Evolutionary conservation across 2,888 invertebrate species (phyloP).

Genomic region (Archips xylosteana): DNA sequence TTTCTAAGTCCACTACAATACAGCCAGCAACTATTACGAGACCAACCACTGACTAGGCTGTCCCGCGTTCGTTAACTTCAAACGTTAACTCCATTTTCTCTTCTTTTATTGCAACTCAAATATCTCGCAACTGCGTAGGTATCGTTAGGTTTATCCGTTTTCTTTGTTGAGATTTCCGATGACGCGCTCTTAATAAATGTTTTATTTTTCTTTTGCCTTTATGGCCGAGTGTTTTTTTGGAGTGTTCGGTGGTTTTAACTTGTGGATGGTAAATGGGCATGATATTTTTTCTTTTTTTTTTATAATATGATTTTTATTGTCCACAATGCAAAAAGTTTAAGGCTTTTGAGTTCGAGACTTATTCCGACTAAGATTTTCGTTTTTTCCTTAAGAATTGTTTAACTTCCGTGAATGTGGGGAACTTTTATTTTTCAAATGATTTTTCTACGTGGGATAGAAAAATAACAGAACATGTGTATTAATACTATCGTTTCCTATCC

Average conservation of each 20-base stretch:
- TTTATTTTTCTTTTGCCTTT: slow-evolving; percentile 35
- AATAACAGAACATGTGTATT: neutral
- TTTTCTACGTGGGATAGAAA: neutral
- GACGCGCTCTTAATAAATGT: slow-evolving; percentile 26
- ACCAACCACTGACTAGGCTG: slow-evolving; percentile 26
- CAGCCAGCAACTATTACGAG: slow-evolving; percentile 23
- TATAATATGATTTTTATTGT: slow-evolving; percentile 24
- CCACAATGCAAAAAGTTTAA: slow-evolving; percentile 4
- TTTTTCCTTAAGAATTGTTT: neutral
- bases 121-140: slow-evolving; percentile 26
- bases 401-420: neutral
- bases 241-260: slow-evolving; percentile 29
- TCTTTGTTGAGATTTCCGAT: slow-evolving; percentile 35
- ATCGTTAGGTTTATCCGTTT: slow-evolving; percentile 32
- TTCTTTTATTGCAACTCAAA: slow-evolving; percentile 34
- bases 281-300: slow-evolving; percentile 15
- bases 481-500: too few relatives aligned
- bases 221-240: slow-evolving; percentile 25
- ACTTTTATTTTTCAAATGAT: neutral
- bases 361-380: neutral
- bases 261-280: slow-evolving; percentile 11
- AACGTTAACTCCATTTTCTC: slow-evolving; percentile 28
- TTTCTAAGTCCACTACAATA: neutral
- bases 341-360: neutral
- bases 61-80: slow-evolving; percentile 28